phyloP scores from a whole-genome alignment of 2,888 invertebrate genomes.

The Apodemia zela region DNA sequence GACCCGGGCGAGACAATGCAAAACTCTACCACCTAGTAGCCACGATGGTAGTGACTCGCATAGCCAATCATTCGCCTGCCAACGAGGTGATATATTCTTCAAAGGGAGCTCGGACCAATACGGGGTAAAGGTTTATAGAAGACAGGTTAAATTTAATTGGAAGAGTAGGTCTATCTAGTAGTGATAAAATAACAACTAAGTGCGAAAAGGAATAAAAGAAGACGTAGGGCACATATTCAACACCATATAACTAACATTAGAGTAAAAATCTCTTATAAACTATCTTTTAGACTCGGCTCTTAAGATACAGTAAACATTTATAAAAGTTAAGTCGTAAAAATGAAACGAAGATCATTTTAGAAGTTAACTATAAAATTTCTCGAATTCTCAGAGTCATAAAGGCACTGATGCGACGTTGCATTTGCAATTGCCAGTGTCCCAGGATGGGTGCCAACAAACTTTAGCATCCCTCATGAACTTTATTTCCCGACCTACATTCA shows the following conservation, averaged over 20 bases:
- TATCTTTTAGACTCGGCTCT: background rate
- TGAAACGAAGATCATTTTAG: conserved; percentile 45
- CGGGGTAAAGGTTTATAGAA: too few species aligned
- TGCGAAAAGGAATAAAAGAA: background rate
- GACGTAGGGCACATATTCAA: background rate
- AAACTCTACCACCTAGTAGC: too few species aligned
- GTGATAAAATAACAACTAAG: too few species aligned
- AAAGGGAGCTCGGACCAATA: too few species aligned
- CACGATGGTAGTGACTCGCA: too few species aligned
- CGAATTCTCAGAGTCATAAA: conserved; percentile 48
- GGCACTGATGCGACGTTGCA: conserved; percentile 48
- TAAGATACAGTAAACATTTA: background rate
- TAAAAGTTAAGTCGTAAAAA: conserved; percentile 30
- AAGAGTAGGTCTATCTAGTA: too few species aligned
- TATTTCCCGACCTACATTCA: conserved; percentile 36
- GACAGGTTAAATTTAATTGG: too few species aligned
- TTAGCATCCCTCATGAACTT: conserved; percentile 36
- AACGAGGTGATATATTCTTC: too few species aligned
- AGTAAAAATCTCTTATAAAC: background rate
- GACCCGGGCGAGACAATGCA: too few species aligned
- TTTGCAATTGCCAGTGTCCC: conserved; percentile 46
- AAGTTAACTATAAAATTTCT: conserved; percentile 45
- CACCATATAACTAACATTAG: background rate
- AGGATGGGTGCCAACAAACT: conserved; percentile 53
- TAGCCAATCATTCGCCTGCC: too few species aligned